phyloP scores from a whole-genome alignment of 2,797 vertebrate species.

The Sebastes variabilis region DNA sequence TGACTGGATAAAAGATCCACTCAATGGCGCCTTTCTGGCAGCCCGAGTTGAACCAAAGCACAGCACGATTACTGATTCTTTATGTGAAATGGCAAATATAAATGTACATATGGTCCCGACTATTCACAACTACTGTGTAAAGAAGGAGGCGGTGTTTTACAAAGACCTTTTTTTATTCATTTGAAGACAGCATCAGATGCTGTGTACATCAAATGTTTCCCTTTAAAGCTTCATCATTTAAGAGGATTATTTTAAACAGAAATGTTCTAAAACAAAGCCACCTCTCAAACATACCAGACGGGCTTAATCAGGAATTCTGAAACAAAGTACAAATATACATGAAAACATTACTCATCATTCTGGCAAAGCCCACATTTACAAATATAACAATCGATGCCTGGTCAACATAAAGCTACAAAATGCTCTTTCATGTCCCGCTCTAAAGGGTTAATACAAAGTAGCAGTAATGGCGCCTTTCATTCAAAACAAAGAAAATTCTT shows the following conservation, averaged over 20 bases:
- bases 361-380: constrained; percentile 16
- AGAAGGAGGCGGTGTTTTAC: not conserved
- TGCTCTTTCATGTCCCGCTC: not conserved
- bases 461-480: not conserved
- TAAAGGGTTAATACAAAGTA: not conserved
- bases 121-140: too few species aligned
- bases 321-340: constrained; percentile 21
- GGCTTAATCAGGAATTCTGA: not conserved
- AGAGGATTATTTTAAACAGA: constrained; percentile 24
- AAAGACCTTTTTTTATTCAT: constrained; percentile 31
- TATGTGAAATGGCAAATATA: not conserved
- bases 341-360: not conserved
- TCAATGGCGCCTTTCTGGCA: not conserved
- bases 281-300: constrained; percentile 24
- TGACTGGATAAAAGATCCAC: constrained; percentile 29
- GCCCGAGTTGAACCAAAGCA: not conserved
- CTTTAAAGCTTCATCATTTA: not conserved
- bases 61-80: not conserved
- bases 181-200: not conserved
- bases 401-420: not conserved
- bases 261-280: constrained; percentile 14
- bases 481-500: constrained; percentile 21
- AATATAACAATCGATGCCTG: not conserved
- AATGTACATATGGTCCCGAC: not conserved
- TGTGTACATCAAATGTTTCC: not conserved